Percentiles rank a stretch among this genome's conserved stretches.
Evolutionary conservation across 2,797 vertebrate genomes (phyloP).

Genomic region (Lepus townsendii): DNA sequence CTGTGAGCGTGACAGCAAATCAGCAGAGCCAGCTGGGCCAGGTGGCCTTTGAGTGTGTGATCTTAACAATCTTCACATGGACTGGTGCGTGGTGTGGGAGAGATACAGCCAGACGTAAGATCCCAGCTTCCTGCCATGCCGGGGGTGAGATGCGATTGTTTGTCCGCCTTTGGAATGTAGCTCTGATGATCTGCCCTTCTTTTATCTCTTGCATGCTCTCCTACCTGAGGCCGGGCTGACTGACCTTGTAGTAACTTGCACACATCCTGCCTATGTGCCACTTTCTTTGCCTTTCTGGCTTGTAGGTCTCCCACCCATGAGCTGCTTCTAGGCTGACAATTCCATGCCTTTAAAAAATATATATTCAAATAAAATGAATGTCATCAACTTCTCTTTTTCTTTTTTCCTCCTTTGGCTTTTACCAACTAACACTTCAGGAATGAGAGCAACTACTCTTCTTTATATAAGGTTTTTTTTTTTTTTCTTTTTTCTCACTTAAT

Average conservation of each 20-base stretch:
- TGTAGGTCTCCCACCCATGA: not conserved
- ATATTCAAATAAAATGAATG: slow-evolving; percentile 35
- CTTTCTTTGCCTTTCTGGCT: slow-evolving; percentile 41
- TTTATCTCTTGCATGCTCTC: slow-evolving; percentile 35
- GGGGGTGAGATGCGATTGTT: not conserved
- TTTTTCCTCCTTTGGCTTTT: slow-evolving; percentile 2
- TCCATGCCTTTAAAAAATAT: slow-evolving; percentile 18
- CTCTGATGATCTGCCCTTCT: slow-evolving; percentile 18
- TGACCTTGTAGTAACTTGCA: not conserved
- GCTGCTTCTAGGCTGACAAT: not conserved
- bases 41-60: not conserved
- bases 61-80: not conserved
- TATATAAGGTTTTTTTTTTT: not conserved
- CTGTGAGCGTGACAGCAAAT: slow-evolving; percentile 20
- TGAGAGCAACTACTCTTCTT: slow-evolving; percentile 56
- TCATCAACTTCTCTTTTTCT: not conserved
- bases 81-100: not conserved
- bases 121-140: slow-evolving; percentile 25
- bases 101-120: not conserved
- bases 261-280: not conserved
- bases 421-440: slow-evolving; percentile 45
- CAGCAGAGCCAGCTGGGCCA: not conserved
- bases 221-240: not conserved
- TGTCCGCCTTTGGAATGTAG: slow-evolving; percentile 1
- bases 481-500: not conserved